Evolutionary conservation across 1,140 invertebrate species (phyloP).

Genomic region (Gerris buenoi): DNA sequence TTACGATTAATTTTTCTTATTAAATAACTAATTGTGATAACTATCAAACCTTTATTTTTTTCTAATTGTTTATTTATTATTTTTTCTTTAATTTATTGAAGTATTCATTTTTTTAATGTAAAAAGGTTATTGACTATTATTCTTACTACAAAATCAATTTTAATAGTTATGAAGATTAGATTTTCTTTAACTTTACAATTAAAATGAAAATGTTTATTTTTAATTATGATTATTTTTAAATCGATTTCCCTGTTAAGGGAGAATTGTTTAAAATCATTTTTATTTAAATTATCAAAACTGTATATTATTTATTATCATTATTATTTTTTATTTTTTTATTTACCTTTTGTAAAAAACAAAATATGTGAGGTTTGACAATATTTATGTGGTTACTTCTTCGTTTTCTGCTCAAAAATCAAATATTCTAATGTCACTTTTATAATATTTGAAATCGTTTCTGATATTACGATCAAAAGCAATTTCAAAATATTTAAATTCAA

Average conservation of each 20-base stretch:
- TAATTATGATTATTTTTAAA: not conserved
- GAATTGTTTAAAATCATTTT: not conserved
- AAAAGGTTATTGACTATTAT: not conserved
- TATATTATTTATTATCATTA: not conserved
- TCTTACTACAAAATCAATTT: not conserved
- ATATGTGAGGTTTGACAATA: not conserved
- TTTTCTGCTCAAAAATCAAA: constrained; percentile 11
- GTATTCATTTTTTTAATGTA: not conserved
- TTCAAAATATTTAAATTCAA: too few species aligned
- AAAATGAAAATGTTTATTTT: not conserved
- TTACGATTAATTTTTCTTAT: too few species aligned
- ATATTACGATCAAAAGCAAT: too few species aligned
- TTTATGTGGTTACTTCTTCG: constrained; percentile 20
- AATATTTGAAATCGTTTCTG: too few species aligned
- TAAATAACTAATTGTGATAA: not conserved
- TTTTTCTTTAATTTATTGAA: not conserved
- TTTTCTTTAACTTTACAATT: not conserved
- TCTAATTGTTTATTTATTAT: not conserved
- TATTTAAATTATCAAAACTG: constrained; percentile 6
- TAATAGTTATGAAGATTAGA: not conserved
- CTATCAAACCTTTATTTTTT: not conserved
- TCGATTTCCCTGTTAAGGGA: not conserved
- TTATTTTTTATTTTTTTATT: too few species aligned
- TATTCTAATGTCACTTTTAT: too few species aligned
- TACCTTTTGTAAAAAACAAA: too few species aligned